Base-by-base conservation (phyloP, 2,113 vertebrate genomes). In the Menidia beryllina region DNA sequence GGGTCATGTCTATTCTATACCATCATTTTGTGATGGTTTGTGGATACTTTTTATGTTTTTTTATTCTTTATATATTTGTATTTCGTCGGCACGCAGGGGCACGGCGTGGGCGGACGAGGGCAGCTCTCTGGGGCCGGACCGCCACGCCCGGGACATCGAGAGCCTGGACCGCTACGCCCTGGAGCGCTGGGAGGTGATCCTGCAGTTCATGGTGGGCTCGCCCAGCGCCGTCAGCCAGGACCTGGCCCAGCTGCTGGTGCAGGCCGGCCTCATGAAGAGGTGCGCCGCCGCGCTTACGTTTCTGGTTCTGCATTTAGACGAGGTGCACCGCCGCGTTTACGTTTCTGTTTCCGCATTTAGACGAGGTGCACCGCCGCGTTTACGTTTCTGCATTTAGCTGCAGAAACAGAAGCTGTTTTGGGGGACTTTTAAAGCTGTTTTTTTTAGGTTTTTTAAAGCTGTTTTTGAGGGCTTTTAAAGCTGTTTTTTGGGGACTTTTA, bases 161-260 rank as follows among this genome's bases (percentile, higher is more conserved):
- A 96, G 96, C 0, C 90, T 97, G 3, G 96, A 97, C 87, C 94
- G 94, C 69, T 97, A 97, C 0, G 96, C 96, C 0, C 91, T 95
- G 81, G 96, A 97, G 75, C 94, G 96, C 62, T 97, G 96, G 96
- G 96, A 97, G 93, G 96, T 97, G 30, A 95, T 97, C 72, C 90
- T 97, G 54, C 96, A 97, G 61, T 97, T 97, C 81, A 97, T 97
- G 96, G 96, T 97, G 89, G 96, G 96, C 14, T 96, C 96, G 2
- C 95, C 96, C 12, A 94, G 93, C 3, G 95, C 96, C 0, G 96
- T 97, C 65, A 97, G 96, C 72, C 95, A 96, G 82, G 96, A 97
- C 72, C 85, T 97, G 77, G 94, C 96, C 34, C 96, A 97, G 86
- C 94, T 97, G 24, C 92, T 97, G 66, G 94, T 86, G 49, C 95